Conservation (phyloP, 2,113 vertebrate genomes). For the Orcinus orca region DNA sequence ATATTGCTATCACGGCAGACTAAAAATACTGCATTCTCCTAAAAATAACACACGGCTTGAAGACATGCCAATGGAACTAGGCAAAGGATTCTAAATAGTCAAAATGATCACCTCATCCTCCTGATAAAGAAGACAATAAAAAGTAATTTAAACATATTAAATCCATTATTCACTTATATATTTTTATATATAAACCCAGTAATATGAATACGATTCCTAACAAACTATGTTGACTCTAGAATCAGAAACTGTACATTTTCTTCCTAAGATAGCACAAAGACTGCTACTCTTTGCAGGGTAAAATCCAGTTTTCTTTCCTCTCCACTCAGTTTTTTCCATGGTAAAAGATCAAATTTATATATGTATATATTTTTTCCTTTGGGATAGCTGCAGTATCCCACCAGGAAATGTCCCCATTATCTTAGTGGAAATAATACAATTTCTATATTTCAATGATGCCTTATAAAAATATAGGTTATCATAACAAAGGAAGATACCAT, state of each 20-base stretch:
- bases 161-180: constrained; percentile 67
- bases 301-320: background rate
- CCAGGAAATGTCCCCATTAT: background rate
- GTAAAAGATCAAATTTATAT: background rate
- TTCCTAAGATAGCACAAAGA: background rate
- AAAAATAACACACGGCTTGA: constrained; percentile 81
- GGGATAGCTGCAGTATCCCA: background rate
- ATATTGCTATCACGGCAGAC: constrained; percentile 53
- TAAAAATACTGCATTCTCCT: constrained; percentile 81
- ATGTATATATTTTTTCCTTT: background rate
- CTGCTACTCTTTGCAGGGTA: background rate
- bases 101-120: constrained; percentile 95
- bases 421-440: background rate
- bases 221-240: background rate
- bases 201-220: constrained; percentile 26
- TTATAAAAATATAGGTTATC: background rate
- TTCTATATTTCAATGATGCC: background rate
- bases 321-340: background rate
- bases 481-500: background rate
- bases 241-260: background rate
- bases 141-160: constrained; percentile 84
- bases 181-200: constrained; percentile 45
- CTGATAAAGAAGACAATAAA: constrained; percentile 89
- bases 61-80: constrained; percentile 79
- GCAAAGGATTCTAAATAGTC: constrained; percentile 77